Evolutionary conservation across 2,797 vertebrate genomes (phyloP), one percentile per base, ranked within the genome.

Genomic region (Anabacerthia variegaticeps): DNA sequence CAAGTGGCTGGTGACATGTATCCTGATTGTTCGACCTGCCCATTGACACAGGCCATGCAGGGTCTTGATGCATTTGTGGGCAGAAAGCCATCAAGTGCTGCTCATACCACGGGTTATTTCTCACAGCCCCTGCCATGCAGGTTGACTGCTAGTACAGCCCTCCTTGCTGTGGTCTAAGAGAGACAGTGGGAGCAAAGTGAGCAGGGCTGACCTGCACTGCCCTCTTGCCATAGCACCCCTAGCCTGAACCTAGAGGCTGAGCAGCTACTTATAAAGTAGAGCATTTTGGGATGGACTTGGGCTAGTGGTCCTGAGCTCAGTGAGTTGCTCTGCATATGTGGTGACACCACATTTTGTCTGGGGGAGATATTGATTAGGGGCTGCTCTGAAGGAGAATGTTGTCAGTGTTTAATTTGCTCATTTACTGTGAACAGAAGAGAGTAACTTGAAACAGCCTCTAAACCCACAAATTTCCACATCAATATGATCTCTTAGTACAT

Each of bases 291-390:
- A 19, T 62, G 37, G 69, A 15, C 20, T 63, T 58, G 39, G 18
- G 7, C 23, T 73, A 37, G 27, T 32, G 14, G 24, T 51, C 15
- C 36, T 48, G n/a, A 23, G 15, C 48, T 5, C 7, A 74, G 23
- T 18, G 27, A 74, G 30, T 51, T 54, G 23, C 27, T 36, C 30
- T 61, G 17, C 0, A 1, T 12, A 4, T 0, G 3, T 58, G 28
- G 27, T 39, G 36, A 46, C 26, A 15, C 22, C 21, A 32, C 14
- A 5, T 6, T 39, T 26, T 32, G 22, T 30, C 39, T 78, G 14
- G 14, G 73, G 58, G 51, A 65, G 56, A 7, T 66, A 32, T n/a
- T 49, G 51, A 24, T 18, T 24, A 30, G 41, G 74, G 24, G n/a
- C 37, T 87, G 37, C 43, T 62, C 27, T 2, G 22, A n/a, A 62